Evolutionary conservation across 2,888 invertebrate species (phyloP).

Genomic region (Caenorhabditis becei): DNA sequence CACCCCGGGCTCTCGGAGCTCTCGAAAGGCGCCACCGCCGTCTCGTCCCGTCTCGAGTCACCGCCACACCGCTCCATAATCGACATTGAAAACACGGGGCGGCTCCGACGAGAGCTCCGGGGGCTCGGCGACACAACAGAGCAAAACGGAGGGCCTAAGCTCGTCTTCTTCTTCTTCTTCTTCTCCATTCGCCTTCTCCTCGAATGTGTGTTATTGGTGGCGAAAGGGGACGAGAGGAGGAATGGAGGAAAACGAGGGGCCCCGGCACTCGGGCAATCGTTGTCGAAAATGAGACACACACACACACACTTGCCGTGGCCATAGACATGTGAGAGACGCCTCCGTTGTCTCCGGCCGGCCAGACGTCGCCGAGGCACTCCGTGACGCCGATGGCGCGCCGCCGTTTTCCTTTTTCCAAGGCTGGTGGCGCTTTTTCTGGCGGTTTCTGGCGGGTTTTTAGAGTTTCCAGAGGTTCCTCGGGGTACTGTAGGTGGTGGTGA

Average conservation of each 20-base stretch:
- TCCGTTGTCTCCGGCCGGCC: background rate
- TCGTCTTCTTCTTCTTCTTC: background rate
- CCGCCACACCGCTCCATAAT: conserved; percentile 9
- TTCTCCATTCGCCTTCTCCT: background rate
- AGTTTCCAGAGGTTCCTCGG: too few species aligned
- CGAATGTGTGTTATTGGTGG: conserved; percentile 31
- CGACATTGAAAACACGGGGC: conserved; percentile 14
- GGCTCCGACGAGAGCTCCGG: background rate
- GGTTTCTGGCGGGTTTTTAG: too few species aligned
- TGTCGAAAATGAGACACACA: conserved; percentile 54
- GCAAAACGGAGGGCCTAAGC: background rate
- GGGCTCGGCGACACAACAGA: background rate
- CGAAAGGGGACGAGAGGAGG: conserved; percentile 4
- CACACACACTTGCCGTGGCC: conserved; percentile 43
- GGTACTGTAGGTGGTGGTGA: too few species aligned
- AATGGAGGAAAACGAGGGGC: background rate
- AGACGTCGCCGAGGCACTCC: conserved; percentile 7
- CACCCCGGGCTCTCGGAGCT: too few species aligned
- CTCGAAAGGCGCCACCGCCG: background rate
- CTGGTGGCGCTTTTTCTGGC: too few species aligned
- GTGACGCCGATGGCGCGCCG: background rate
- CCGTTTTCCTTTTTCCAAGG: too few species aligned
- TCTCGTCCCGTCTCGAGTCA: background rate
- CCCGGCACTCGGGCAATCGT: conserved; percentile 42
- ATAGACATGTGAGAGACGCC: background rate